Evolutionary conservation across 2,797 vertebrate genomes (phyloP).

Genomic region (Sibirionetta formosa): DNA sequence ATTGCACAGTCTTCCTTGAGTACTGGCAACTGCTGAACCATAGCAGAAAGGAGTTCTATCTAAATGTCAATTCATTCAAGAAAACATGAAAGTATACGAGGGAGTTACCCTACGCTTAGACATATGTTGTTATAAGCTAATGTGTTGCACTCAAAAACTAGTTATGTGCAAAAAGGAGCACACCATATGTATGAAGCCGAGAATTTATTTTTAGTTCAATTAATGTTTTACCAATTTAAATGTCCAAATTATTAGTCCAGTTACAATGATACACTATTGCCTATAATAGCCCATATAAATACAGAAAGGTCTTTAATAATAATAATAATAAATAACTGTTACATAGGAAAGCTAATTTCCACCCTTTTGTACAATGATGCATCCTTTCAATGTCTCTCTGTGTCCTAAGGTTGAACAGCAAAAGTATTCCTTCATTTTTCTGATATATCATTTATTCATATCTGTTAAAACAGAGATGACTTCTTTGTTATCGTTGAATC

Average conservation of each 20-base stretch:
- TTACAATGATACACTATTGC: background rate
- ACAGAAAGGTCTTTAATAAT: accelerated
- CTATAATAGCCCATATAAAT: background rate
- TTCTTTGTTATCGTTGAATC: background rate
- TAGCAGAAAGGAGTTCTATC: background rate
- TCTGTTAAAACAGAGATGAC: background rate
- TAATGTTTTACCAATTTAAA: background rate
- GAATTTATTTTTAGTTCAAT: background rate
- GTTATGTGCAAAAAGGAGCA: background rate
- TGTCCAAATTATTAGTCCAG: background rate
- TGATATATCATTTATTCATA: background rate
- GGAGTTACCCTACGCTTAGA: background rate
- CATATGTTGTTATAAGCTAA: background rate
- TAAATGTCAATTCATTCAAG: background rate
- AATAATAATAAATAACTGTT: background rate
- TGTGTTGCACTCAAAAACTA: background rate
- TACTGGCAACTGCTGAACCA: background rate
- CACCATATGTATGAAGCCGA: background rate
- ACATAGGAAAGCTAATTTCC: background rate
- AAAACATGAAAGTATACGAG: background rate
- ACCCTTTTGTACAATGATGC: background rate
- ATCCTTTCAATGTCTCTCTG: background rate
- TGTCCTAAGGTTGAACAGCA: accelerated
- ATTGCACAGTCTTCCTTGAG: background rate
- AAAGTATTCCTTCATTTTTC: background rate